Conservation (phyloP, 2,113 vertebrate species). For the Cinclus mexicanus region DNA sequence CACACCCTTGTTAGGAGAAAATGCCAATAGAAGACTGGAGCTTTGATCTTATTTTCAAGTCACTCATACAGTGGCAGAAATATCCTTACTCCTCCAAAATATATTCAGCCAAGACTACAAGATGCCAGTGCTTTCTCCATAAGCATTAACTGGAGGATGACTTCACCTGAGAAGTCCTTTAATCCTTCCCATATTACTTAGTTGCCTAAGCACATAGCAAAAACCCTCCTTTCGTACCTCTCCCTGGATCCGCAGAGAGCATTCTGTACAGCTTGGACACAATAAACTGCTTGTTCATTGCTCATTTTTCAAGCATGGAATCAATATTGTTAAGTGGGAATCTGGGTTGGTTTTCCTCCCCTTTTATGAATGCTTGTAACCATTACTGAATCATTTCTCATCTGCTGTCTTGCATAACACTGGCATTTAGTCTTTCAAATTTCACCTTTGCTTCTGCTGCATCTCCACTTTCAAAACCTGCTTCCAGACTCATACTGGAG, state of each 20-base stretch:
- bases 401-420: background rate
- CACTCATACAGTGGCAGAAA: background rate
- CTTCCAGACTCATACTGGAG: background rate
- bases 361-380: background rate
- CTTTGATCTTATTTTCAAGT: conserved; percentile 18
- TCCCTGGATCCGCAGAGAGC: rapidly evolving
- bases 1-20: background rate
- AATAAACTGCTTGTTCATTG: background rate
- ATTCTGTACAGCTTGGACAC: background rate
- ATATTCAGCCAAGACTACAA: background rate
- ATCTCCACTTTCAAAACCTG: conserved; percentile 22
- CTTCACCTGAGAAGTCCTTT: conserved; percentile 32
- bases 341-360: background rate
- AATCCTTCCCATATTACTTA: background rate
- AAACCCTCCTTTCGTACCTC: background rate
- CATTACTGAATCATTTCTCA: conserved; percentile 39
- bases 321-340: conserved; percentile 21
- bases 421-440: background rate
- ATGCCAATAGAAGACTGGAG: background rate
- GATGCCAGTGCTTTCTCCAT: background rate
- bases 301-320: conserved; percentile 17
- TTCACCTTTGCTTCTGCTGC: conserved; percentile 12
- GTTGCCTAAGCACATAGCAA: background rate
- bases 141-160: conserved; percentile 25
- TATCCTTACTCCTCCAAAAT: background rate